Evolutionary conservation across 2,113 vertebrate species (phyloP), one percentile per base, ranked within the genome.

Genomic region (Cervus canadensis): DNA sequence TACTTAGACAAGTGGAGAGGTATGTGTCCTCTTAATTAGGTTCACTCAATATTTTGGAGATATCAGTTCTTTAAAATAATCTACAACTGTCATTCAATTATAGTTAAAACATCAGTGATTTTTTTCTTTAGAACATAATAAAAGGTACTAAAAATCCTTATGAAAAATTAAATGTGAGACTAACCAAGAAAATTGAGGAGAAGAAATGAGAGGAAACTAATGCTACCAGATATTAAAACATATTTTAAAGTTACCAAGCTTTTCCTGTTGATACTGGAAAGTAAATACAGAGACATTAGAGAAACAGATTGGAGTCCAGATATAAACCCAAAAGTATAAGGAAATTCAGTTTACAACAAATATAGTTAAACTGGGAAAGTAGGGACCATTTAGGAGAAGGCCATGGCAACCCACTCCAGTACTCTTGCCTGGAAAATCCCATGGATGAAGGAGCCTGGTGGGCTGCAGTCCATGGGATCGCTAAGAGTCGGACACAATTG

Each of bases 61-160:
- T 95, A 45, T 57, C 62, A 74, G 1, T 87, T 92, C 83, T 87
- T 95, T 84, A 56, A 94, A 94, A 97, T 84, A 93, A 83, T 87
- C 40, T 83, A 79, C 14, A 87, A 64, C 52, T 56, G 2, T 52
- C 57, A 87, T 74, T 95, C 60, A 92, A 0, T 95, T 83, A 48
- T 19, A 87, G 11, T 76, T 74, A 93, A 90, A 95, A 67, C 43
- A 36, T 11, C 48, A 76, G 50, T 40, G 36, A 43, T 33, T 71
- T 52, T 90, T 83, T 71, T 62, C 87, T 89, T 86, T 59, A 92
- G 6, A 90, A 48, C 26, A 60, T 91, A 59, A 71, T 62, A 36
- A 93, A 96, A 97, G 25, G 30, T 50, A 62, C 26, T 79, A 48
- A 94, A 94, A 60, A 30, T 84, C 40, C 19, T 94, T 79, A 54